A percentile compares a stretch with the other conserved stretches of the same genome.
phyloP scores from a whole-genome alignment of 2,797 vertebrate genomes.

The Centroberyx gerrardi region DNA sequence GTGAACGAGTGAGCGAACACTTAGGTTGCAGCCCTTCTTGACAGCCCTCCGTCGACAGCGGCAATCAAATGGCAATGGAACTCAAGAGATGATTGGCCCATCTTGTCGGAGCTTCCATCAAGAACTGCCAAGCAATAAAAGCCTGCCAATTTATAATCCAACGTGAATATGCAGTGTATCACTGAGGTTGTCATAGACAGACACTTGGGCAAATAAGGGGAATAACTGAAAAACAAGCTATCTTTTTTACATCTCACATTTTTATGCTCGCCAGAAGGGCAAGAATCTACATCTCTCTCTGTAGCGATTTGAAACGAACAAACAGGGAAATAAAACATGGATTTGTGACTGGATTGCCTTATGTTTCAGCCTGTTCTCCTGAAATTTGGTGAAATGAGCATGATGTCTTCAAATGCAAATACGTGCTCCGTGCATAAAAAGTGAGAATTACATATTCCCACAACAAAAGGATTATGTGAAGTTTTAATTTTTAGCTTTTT shows the following conservation, averaged over 20 bases:
- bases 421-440: no score
- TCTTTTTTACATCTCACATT: constrained; percentile 33
- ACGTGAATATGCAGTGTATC: constrained; percentile 23
- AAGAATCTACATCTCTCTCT: constrained; percentile 17
- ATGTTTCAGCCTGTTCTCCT: no score
- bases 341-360: not conserved
- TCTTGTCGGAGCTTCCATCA: constrained; percentile 48
- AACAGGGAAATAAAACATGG: not conserved
- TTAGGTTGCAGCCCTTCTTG: constrained; percentile 23
- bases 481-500: no score
- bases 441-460: no score
- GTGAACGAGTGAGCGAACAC: constrained; percentile 25
- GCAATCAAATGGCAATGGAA: constrained; percentile 52
- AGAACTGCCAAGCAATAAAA: constrained; percentile 37
- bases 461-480: no score
- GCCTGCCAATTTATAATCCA: constrained; percentile 9
- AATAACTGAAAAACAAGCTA: constrained; percentile 54
- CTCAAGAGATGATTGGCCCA: constrained; percentile 53
- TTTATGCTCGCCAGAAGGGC: constrained; percentile 35
- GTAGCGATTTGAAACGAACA: constrained; percentile 17
- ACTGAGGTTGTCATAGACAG: constrained; percentile 23
- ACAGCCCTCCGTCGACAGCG: constrained; percentile 34
- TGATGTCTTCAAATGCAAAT: no score
- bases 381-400: no score
- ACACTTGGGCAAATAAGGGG: constrained; percentile 53